Evolutionary conservation across 1,140 invertebrate genomes (phyloP).

Genomic region (Globodera rostochiensis): DNA sequence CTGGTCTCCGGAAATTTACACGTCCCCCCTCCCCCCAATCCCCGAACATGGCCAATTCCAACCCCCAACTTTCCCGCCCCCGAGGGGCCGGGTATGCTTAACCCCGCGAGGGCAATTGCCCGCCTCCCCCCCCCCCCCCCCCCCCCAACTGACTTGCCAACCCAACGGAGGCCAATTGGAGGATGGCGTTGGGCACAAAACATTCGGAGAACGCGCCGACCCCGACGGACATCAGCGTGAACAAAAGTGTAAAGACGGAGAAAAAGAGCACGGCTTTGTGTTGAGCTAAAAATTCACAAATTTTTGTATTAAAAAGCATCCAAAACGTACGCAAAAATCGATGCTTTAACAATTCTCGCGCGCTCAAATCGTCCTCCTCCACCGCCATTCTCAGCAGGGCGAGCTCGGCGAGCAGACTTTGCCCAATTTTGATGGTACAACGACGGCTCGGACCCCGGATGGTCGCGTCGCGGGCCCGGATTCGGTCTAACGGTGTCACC

Average conservation of each 20-base stretch:
- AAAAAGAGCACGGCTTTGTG: conserved; percentile 61
- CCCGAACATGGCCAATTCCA: too few species aligned
- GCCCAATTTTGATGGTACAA: conserved; percentile 20
- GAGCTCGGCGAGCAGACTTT: not conserved
- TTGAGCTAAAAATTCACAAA: conserved; percentile 49
- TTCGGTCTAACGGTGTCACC: conserved; percentile 36
- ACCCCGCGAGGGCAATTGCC: not conserved
- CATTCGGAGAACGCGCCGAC: conserved; percentile 56
- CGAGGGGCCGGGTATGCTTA: conserved; percentile 5
- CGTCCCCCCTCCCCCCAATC: too few species aligned
- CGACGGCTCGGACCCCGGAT: conserved; percentile 1
- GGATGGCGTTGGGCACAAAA: conserved; percentile 52
- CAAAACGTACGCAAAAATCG: conserved; percentile 53
- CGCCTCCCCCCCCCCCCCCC: too few species aligned
- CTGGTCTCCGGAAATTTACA: too few species aligned
- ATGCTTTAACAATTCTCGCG: conserved; percentile 50
- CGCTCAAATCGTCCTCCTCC: conserved; percentile 52
- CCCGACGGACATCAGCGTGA: conserved; percentile 54
- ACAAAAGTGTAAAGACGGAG: conserved; percentile 54
- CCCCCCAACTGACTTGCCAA: conserved; percentile 50
- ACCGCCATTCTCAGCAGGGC: conserved; percentile 43
- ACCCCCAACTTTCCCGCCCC: too few species aligned
- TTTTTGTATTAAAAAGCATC: conserved; percentile 7
- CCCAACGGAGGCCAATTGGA: conserved; percentile 50
- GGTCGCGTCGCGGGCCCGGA: not conserved